phyloP scores from a whole-genome alignment of 2,113 vertebrate species.

The Cephalopholis sonnerati region DNA sequence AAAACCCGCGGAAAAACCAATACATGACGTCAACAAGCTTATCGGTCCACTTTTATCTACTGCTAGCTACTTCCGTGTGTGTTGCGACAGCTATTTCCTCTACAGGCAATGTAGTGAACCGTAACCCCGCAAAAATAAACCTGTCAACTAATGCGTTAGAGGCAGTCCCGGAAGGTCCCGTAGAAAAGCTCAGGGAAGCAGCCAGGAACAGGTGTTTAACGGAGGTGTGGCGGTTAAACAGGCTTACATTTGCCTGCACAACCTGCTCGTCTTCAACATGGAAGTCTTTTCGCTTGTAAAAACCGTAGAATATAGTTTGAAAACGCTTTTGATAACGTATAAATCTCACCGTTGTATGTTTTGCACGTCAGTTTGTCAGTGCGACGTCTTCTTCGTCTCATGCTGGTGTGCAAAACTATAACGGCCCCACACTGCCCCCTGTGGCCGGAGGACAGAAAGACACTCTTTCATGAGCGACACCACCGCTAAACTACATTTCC shows the following conservation, averaged over 20 bases:
- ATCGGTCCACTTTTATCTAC: conserved; percentile 3
- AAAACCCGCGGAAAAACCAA: conserved; percentile 26
- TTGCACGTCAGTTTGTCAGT: background rate
- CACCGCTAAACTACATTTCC: background rate
- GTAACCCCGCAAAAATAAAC: no score
- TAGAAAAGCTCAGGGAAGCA: background rate
- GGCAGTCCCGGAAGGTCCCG: background rate
- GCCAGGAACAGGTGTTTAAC: no score
- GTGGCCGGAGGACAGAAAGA: background rate
- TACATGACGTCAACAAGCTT: conserved; percentile 25
- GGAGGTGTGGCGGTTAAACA: background rate
- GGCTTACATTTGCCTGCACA: background rate
- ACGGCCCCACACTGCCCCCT: background rate
- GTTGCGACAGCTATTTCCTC: no score
- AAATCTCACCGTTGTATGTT: background rate
- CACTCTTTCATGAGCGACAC: no score
- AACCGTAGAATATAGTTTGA: no score
- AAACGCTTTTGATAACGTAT: no score
- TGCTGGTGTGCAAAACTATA: no score
- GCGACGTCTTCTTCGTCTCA: background rate
- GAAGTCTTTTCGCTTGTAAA: no score
- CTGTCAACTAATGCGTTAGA: background rate
- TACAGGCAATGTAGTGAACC: background rate
- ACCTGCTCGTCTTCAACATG: background rate
- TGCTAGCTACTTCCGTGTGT: background rate